phyloP scores from a whole-genome alignment of 92 coral and sea anemone genomes.

The Epizoanthus scotinus region DNA sequence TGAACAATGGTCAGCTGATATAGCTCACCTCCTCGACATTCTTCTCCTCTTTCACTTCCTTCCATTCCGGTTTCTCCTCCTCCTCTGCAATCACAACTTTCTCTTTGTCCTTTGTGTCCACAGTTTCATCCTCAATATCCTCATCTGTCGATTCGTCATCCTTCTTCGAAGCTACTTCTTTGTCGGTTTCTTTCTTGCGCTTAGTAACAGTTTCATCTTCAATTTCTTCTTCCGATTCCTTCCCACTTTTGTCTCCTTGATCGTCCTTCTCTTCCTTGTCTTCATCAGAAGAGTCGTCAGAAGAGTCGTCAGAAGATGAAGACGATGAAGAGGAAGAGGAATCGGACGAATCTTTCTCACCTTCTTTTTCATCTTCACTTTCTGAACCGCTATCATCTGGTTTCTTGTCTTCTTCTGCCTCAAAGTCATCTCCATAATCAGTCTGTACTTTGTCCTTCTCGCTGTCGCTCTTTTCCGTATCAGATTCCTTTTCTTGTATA shows the following conservation, averaged over 20 bases:
- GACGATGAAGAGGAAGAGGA: conserved; percentile 15
- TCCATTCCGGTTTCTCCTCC: neutral
- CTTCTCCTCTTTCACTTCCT: conserved; percentile 43
- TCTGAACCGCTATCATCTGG: conserved; percentile 38
- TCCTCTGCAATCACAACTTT: neutral
- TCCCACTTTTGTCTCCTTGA: conserved; percentile 33
- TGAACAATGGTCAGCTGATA: conserved; percentile 24
- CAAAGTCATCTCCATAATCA: conserved; percentile 71
- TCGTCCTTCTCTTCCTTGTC: conserved; percentile 38
- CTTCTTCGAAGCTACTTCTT: conserved; percentile 4
- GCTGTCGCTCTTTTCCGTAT: conserved; percentile 43
- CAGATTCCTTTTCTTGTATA: conserved; percentile 24
- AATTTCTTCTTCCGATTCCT: conserved; percentile 57
- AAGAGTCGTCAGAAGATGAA: neutral
- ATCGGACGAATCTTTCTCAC: conserved; percentile 23
- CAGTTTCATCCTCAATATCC: neutral
- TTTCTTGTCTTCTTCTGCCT: conserved; percentile 64
- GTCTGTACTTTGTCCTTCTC: conserved; percentile 57
- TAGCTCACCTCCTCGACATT: conserved; percentile 44
- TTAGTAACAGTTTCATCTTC: conserved; percentile 64
- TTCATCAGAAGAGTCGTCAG: neutral
- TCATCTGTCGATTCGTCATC: neutral
- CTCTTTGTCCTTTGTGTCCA: neutral
- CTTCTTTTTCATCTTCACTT: conserved; percentile 42
- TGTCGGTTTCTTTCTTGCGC: conserved; percentile 18